Percentiles rank a stretch among this genome's conserved stretches.
These are phyloP conservation scores for Anagyrus pseudococci DNA, from an alignment of 2,888 invertebrate species.

Conservation along the genomic window DNA sequence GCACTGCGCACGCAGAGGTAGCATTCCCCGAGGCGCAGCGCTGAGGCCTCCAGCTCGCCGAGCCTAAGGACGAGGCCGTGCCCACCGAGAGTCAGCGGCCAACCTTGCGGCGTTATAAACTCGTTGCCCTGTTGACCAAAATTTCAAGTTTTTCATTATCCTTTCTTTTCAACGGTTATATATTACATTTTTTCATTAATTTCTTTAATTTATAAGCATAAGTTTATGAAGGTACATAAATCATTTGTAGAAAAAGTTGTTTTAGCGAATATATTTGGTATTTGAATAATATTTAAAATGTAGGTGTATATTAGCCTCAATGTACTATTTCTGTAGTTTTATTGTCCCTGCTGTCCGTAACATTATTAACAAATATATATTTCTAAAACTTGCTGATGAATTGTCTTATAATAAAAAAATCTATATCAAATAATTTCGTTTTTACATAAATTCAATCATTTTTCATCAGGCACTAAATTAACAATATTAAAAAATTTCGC, in stretches of 20 bases:
- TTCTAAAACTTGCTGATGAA: too few species aligned
- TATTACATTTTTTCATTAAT: slow-evolving; percentile 22
- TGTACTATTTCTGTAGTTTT: too few species aligned
- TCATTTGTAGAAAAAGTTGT: neutral
- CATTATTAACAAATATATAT: too few species aligned
- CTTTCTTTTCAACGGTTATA: neutral
- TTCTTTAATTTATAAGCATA: slow-evolving; percentile 9
- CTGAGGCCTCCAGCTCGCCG: slow-evolving; percentile 69
- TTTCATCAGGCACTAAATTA: too few species aligned
- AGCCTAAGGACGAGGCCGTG: slow-evolving; percentile 71
- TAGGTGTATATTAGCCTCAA: slow-evolving; percentile 6
- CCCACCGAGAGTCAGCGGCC: slow-evolving; percentile 71
- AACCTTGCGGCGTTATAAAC: slow-evolving; percentile 67
- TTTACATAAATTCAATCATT: too few species aligned
- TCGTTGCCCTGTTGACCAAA: slow-evolving; percentile 65
- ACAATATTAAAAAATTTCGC: too few species aligned
- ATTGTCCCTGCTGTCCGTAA: too few species aligned
- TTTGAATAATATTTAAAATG: neutral
- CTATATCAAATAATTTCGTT: too few species aligned
- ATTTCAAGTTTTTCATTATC: too few species aligned
- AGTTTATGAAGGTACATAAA: too few species aligned
- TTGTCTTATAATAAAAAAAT: too few species aligned
- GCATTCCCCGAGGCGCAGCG: slow-evolving; percentile 70
- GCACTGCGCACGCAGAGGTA: slow-evolving; percentile 68
- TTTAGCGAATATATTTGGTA: too few species aligned